Conservation (phyloP, 2,888 invertebrate genomes). For the Schizaphis graminum region DNA sequence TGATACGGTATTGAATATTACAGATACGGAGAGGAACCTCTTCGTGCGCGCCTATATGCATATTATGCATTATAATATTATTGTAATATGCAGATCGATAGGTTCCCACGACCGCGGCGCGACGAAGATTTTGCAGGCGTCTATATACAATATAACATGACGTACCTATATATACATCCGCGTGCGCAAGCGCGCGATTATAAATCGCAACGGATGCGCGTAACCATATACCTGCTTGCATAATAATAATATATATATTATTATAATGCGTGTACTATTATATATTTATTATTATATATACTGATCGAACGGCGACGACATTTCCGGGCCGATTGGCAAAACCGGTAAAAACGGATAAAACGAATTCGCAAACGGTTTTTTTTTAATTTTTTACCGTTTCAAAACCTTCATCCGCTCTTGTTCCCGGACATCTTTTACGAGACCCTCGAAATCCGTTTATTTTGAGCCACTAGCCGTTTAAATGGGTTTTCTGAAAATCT, state of each 20-base stretch:
- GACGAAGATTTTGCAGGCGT: slow-evolving; percentile 32
- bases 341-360: slow-evolving; percentile 62
- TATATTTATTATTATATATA: slow-evolving; percentile 5
- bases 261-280: not conserved
- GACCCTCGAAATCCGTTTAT: not conserved
- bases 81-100: slow-evolving; percentile 61
- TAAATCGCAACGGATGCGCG: slow-evolving; percentile 10
- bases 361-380: slow-evolving; percentile 62
- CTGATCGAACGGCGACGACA: slow-evolving; percentile 25
- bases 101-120: slow-evolving; percentile 56
- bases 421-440: not conserved
- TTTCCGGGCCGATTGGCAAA: slow-evolving; percentile 59
- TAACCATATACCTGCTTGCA: not conserved
- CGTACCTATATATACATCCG: not conserved
- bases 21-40: slow-evolving; percentile 39
- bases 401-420: not conserved
- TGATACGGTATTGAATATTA: slow-evolving; percentile 65
- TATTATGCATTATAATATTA: slow-evolving; percentile 6
- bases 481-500: no score
- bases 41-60: not conserved
- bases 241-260: not conserved
- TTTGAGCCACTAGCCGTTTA: not conserved
- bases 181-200: no score
- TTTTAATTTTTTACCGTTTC: not conserved
- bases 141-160: not conserved